Base-by-base conservation (phyloP, 2,797 vertebrate genomes). In the Buphagus erythrorhynchus region DNA sequence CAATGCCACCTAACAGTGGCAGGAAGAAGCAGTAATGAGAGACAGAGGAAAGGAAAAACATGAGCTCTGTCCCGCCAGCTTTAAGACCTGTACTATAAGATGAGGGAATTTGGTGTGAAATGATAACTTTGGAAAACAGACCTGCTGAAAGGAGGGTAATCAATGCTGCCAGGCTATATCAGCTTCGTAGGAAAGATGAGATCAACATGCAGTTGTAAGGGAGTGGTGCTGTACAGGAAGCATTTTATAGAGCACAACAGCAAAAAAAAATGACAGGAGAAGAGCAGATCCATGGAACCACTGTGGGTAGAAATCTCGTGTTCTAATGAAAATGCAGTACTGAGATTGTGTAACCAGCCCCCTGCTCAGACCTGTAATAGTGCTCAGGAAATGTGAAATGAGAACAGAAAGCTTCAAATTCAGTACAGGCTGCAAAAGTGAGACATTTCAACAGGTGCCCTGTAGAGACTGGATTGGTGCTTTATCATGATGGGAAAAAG, bases 321-420 rank as follows among this genome's bases (percentile, higher is more conserved):
- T n/a, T 81, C 9, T 40, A 54, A 95, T 72, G 85, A 78, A 90
- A 88, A 16, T 1, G 1, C 43, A 72, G 38, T 28, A 66, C 69
- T 81, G 79, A 91, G 68, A 74, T 10, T 80, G 59, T 54, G 52
- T 80, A 80, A 92, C 61, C 57, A 88, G 21, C 65, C 67, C 78
- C 89, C 89, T 5, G 45, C 81, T 87, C 72, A 61, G 94, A 71
- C 36, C 10, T 0, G 6, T 91, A 61, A 90, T 77, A 71, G 82
- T 24, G 48, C 85, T 88, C 72, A 80, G 87, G 35, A 94, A 74
- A 93, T 49, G 75, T 48, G 75, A 94, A 96, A 80, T 74, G 54
- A 80, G 82, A 83, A 21, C 15, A 36, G 75, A 83, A 83, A 89
- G 45, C 72, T 95, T 91, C 63, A 93, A 93, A 87, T 95, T 91